Evolutionary conservation across 2,888 invertebrate genomes (phyloP).

Genomic region (Pseudococcus jackbeardsleyi): DNA sequence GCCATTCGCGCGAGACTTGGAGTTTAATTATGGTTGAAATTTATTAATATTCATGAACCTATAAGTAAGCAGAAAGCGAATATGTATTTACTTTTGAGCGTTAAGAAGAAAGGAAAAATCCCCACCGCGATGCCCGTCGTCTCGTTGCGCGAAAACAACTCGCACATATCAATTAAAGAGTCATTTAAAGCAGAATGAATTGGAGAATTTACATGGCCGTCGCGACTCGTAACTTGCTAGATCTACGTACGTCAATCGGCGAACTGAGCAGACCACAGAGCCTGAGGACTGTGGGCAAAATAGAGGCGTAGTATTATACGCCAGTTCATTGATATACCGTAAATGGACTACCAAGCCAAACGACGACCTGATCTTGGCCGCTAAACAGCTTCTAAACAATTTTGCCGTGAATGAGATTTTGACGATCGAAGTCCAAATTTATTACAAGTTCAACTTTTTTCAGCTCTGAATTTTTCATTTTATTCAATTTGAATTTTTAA

Average conservation of each 20-base stretch:
- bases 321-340: neutral
- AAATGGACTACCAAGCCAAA: constrained; percentile 1
- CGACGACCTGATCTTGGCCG: neutral
- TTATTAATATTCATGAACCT: constrained; percentile 27
- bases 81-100: neutral
- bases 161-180: constrained; percentile 37
- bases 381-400: no score
- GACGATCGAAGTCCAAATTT: no score
- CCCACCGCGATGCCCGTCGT: neutral
- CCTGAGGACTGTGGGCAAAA: neutral
- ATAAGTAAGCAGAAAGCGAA: neutral
- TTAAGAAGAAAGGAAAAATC: neutral
- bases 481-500: no score
- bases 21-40: neutral
- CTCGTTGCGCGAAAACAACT: neutral
- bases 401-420: no score
- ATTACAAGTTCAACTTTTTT: no score
- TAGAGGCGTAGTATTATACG: neutral
- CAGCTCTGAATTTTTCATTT: no score
- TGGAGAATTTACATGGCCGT: neutral
- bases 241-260: neutral
- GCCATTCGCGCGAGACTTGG: neutral
- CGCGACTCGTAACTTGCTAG: neutral
- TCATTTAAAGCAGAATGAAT: constrained; percentile 29
- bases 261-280: neutral